phyloP scores from a whole-genome alignment of 2,797 vertebrate species.

The Rachycentron canadum region DNA sequence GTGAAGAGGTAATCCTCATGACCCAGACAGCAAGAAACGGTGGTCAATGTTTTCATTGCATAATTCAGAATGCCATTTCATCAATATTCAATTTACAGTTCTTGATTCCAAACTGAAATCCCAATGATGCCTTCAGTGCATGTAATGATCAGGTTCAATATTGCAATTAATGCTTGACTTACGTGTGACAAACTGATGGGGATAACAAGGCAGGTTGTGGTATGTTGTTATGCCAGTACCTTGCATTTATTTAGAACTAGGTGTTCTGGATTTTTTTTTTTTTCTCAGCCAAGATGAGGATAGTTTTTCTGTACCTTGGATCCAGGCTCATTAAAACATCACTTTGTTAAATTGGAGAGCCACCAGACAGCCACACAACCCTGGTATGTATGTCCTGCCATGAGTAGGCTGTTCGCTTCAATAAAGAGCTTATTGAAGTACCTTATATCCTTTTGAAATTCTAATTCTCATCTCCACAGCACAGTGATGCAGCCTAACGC shows the following conservation, averaged over 20 bases:
- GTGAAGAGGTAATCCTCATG: constrained; percentile 60
- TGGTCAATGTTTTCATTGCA: constrained; percentile 32
- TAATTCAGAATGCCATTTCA: constrained; percentile 43
- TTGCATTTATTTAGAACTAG: constrained; percentile 64
- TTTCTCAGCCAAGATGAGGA: constrained; percentile 50
- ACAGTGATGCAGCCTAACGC: constrained; percentile 23
- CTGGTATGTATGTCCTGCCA: constrained; percentile 43
- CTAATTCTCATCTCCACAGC: constrained; percentile 37
- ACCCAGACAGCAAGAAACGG: constrained; percentile 18
- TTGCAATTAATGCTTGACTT: constrained; percentile 23
- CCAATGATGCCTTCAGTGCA: constrained; percentile 3
- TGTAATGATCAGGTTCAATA: constrained; percentile 14
- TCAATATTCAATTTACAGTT: constrained; percentile 41
- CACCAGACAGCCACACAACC: constrained; percentile 54
- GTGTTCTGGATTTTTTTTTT: constrained; percentile 49
- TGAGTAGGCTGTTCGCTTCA: constrained; percentile 56
- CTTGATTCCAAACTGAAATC: constrained; percentile 21
- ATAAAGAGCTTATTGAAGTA: constrained; percentile 48
- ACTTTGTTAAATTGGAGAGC: constrained; percentile 61
- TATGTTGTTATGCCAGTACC: constrained; percentile 32
- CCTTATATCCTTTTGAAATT: constrained; percentile 47
- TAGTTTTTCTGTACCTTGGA: constrained; percentile 55
- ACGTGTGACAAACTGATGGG: constrained; percentile 23
- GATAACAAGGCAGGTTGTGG: constrained; percentile 20
- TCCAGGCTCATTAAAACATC: constrained; percentile 72